These are phyloP conservation scores for Galendromus occidentalis DNA, from an alignment of 1,140 invertebrate species.

Conservation along the genomic window DNA sequence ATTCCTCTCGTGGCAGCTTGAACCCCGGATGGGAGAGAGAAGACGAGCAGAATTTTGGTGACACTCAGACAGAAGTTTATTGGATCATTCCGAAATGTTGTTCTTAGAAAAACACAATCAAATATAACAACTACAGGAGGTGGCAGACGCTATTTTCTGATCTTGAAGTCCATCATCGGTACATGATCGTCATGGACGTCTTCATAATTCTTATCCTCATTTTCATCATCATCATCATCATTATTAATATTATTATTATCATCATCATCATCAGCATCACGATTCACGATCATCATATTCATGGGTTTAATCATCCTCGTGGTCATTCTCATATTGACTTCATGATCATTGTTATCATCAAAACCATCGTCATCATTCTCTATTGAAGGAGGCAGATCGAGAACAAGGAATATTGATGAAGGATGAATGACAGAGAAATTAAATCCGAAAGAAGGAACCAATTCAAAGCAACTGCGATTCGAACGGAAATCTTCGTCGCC, in stretches of 20 bases:
- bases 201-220: not conserved
- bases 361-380: too few species aligned
- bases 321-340: too few species aligned
- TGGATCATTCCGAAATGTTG: constrained; percentile 1
- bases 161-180: not conserved
- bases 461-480: too few species aligned
- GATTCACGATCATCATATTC: not conserved
- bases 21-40: not conserved
- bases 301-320: not conserved
- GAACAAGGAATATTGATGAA: too few species aligned
- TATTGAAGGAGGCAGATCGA: too few species aligned
- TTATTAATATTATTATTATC: not conserved
- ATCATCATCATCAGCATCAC: not conserved
- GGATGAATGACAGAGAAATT: too few species aligned
- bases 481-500: too few species aligned
- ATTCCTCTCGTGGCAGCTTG: too few species aligned
- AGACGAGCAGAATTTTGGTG: not conserved
- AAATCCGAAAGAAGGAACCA: too few species aligned
- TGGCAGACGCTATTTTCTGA: not conserved
- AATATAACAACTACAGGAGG: constrained; percentile 11
- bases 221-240: not conserved
- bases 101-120: constrained; percentile 12
- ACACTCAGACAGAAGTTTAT: constrained; percentile 11
- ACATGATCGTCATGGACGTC: not conserved
- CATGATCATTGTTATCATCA: too few species aligned